phyloP scores from a whole-genome alignment of 2,888 invertebrate genomes.

The Hecatera dysodea region DNA sequence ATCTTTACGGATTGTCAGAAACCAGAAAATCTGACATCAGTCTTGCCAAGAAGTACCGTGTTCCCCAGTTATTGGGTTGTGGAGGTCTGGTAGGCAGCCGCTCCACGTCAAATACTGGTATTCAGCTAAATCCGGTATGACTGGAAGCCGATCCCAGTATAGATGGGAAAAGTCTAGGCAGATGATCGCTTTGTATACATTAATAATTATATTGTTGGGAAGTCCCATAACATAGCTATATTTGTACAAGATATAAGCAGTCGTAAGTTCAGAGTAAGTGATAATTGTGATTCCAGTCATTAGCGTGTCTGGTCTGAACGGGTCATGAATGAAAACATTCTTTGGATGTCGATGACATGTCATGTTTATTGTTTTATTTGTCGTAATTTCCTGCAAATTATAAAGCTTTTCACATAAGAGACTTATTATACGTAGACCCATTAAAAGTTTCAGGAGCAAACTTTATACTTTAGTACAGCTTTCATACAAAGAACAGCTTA shows the following conservation, averaged over 20 bases:
- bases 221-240: background rate
- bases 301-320: slow-evolving; percentile 8
- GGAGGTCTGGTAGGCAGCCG: no score
- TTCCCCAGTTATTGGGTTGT: no score
- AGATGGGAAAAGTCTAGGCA: no score
- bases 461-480: no score
- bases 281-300: slow-evolving; percentile 30
- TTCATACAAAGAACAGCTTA: no score
- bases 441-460: no score
- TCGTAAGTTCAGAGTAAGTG: slow-evolving; percentile 37
- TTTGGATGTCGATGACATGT: slow-evolving; percentile 36
- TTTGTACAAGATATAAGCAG: slow-evolving; percentile 2
- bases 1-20: no score
- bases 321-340: slow-evolving; percentile 36
- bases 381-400: slow-evolving; percentile 6
- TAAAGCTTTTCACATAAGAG: background rate
- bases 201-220: background rate
- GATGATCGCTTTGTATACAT: slow-evolving; percentile 10
- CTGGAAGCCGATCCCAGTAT: no score
- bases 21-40: no score
- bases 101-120: no score
- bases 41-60: no score
- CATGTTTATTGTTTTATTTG: slow-evolving; percentile 2
- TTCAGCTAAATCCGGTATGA: no score
- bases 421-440: background rate